Base-by-base conservation (phyloP, 1,140 invertebrate species). In the Muscidifurax raptorellus region DNA sequence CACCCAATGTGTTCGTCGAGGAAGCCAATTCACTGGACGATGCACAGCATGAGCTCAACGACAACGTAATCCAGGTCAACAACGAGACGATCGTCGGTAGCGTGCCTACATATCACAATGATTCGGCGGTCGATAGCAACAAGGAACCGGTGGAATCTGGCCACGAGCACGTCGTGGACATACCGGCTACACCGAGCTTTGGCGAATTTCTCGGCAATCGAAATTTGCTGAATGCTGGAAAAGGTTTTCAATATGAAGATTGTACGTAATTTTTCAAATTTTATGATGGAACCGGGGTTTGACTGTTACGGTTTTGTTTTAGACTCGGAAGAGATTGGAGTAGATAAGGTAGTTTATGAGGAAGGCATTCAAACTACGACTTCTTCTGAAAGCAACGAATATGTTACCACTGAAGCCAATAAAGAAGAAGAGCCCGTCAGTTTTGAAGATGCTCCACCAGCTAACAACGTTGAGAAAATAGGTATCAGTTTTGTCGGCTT, bases 211-310 rank as follows among this genome's bases (percentile, higher is more conserved):
- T 84, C 9, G 87, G 87, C 22, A 90, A 90, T 87, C 87, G 88
- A 88, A 91, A 91, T 90, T 90, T 92, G 82, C 87, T 90, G 80
- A 90, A 90, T 86, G 86, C 87, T 80, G 86, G 89, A 78, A 88
- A 88, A 80, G 85, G 80, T 86, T 82, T 86, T 28, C 44, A 87
- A 86, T 83, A 82, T 75, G 80, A 89, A 9, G 81, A 85, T 83
- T 80, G 89, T 90, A 59, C 52, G 52, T 59, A n/a, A n/a, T 59
- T 59, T 59, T 59, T 59, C 52, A 59, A 40, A 59, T 59, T n/a
- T 59, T n/a, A 1, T 22, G 6, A 4, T 7, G 18, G 6, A 59
- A n/a, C 1, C 18, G 22, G 15, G 0, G 6, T 59, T n/a, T 22
- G 22, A 59, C n/a, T 59, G n/a, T 59, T 18, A 7, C 7, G 6